Base-by-base conservation (phyloP, 2,113 vertebrate species). In the Erythrolamprus reginae region DNA sequence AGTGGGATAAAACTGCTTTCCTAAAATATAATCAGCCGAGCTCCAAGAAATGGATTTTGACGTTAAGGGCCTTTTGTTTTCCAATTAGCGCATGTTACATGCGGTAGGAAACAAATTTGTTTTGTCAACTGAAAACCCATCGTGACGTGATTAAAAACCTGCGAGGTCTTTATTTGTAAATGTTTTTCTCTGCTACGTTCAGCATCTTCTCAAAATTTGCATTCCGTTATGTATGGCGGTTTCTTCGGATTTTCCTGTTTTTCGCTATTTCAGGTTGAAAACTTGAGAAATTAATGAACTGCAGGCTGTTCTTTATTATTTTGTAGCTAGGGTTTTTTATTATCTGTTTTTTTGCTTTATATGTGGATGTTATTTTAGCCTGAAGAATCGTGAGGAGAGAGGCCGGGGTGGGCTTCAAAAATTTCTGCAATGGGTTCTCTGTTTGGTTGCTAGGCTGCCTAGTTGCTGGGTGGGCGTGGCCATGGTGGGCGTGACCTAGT, bases 71-170 rank as follows among this genome's bases (percentile, higher is more conserved):
- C 51, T 7, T 58, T 26, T 92, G 24, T 28, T 91, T 91, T 91
- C 45, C 92, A 87, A 61, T 86, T 86, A 93, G 48, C 85, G 52
- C 33, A 89, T 86, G 92, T n/a, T 86, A 89, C 89, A 77, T 13
- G 28, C 61, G 42, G n/a, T 77, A 91, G 23, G 50, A 61, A 5
- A 4, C 90, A 0, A 85, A 88, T 13, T 55, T 50, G 88, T 15
- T 61, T 89, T 93, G 42, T 91, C 70, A 89, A 82, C 89, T 47
- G n/a, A 86, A 91, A 45, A 89, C 91, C 55, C 92, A 89, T 38
- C 13, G 65, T 82, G 89, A 91, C 84, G 47, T 52, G 26, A 0
- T 4, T 4, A 45, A 10, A 87, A 92, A 70, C 89, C 8, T 19
- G 24, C 15, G 45, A 90, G 48, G 42, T 48, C 8, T 89, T 89